Base-by-base conservation (phyloP, 2,113 vertebrate genomes). In the Dasyurus viverrinus region DNA sequence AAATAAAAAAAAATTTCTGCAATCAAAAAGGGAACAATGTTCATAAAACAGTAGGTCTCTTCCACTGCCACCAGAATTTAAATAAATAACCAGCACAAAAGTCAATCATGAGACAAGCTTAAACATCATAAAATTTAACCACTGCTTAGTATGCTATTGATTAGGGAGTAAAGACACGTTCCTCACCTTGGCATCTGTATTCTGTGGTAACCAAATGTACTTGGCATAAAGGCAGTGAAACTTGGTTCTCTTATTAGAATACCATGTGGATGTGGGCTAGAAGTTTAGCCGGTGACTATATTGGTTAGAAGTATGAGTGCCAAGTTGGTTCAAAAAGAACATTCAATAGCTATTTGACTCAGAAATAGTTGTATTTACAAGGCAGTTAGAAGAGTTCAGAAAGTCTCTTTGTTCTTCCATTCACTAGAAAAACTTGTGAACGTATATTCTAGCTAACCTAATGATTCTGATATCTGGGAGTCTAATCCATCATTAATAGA, bases 141-240 rank as follows among this genome's bases (percentile, higher is more conserved):
- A 94, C 55, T 97, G 57, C 42, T 46, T 94, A 60, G 1, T 53
- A 57, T 91, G 95, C 92, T 92, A 68, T 30, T 1, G 12, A 90
- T 98, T 23, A 6, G 54, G 54, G 54, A 23, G 90, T 95, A 97
- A 97, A 98, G 97, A 91, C 57, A 98, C 97, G 98, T 97, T 97
- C 84, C 93, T 96, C 54, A 95, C 42, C 26, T 93, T 92, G 89
- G 96, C 84, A 92, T 97, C 90, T 92, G 93, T 30, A 27, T 89
- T 89, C 48, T 95, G 54, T 22, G 54, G 84, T 54, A 97, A 92
- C 95, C 96, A 97, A 94, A 91, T 26, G 2, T 24, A 55, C 90
- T 53, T 53, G 55, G 24, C 0, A 23, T 42, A 92, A 93, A 91
- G 94, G 50, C 54, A 93, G 97, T 96, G 93, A 93, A 27, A 91